These are phyloP conservation scores for Lycia hirtaria DNA, from an alignment of 2,888 invertebrate genomes.

Conservation along the genomic window DNA sequence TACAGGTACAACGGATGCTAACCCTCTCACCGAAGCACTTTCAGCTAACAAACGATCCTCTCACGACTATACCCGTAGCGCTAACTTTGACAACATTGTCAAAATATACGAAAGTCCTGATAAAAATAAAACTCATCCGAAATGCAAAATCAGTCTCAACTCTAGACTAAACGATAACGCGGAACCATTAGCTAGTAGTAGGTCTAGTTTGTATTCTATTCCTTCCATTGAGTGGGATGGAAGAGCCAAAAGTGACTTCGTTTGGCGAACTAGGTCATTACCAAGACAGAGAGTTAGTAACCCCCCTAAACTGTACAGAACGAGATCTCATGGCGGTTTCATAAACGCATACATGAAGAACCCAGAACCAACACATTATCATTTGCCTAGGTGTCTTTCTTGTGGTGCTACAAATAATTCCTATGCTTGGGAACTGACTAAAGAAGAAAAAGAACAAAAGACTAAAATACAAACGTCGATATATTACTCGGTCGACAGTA, in stretches of 20 bases:
- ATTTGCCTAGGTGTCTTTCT: conserved; percentile 70
- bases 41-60: conserved; percentile 58
- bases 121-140: conserved; percentile 50
- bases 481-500: conserved; percentile 66
- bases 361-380: conserved; percentile 74
- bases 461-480: conserved; percentile 39
- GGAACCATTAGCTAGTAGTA: conserved; percentile 57
- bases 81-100: conserved; percentile 63
- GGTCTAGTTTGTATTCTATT: conserved; percentile 71
- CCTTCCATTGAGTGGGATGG: conserved; percentile 75
- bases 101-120: conserved; percentile 58
- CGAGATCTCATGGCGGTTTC: conserved; percentile 74
- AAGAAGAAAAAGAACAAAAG: conserved; percentile 45
- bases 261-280: conserved; percentile 61
- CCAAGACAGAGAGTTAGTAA: conserved; percentile 49
- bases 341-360: conserved; percentile 69
- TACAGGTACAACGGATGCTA: conserved; percentile 63
- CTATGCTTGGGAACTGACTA: conserved; percentile 57
- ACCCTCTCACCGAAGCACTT: conserved; percentile 35
- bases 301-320: conserved; percentile 60
- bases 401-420: conserved; percentile 60
- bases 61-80: conserved; percentile 65
- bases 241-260: conserved; percentile 59
- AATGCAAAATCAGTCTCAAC: conserved; percentile 70
- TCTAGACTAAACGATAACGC: conserved; percentile 47